Evolutionary conservation across 2,113 vertebrate species (phyloP), one percentile per base, ranked within the genome.

Genomic region (Casuarius casuarius): DNA sequence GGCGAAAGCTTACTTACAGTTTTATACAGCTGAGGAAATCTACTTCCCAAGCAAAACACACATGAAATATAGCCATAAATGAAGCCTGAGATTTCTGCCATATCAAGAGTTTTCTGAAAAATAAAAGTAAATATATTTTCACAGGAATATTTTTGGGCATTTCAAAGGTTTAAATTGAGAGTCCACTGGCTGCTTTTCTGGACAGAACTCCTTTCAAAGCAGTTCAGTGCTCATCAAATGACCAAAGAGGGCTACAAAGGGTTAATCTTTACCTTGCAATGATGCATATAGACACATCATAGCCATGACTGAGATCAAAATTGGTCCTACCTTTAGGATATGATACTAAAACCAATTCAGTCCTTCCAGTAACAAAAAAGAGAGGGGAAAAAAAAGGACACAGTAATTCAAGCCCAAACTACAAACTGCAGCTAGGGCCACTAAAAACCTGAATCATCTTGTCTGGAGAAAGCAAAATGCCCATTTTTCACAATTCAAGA

Each of bases 1-100:
- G 56, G 38, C 85, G 92, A 89, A 92, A 84, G 91, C 18, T 33
- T 67, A 96, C 98, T 97, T 96, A 98, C 77, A 22, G 98, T 98
- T 98, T 98, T 98, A 82, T 97, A 95, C 46, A 98, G 97, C 95
- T 98, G 98, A 26, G 97, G 98, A 91, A 98, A 97, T 73, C 96
- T 94, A 42, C 98, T 98, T 81, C 97, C 95, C 94, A 98, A 97
- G 95, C 98, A 98, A 95, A 98, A 98, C 51, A 97, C 51, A 7
- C 97, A 98, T 59, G 97, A 98, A 44, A 97, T 26, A 75, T 94
- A 98, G 87, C 97, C 98, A 95, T 98, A 98, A 95, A 98, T 62
- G 74, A 98, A 98, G 51, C 96, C 98, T 94, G 97, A 98, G 74
- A 98, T 94, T 94, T 98, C 97, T 68, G 79, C 97, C 88, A 85